These are phyloP conservation scores for Apostichopus japonicus DNA, from an alignment of 35 echinoderm and acorn worm genomes.

Conservation along the genomic window DNA sequence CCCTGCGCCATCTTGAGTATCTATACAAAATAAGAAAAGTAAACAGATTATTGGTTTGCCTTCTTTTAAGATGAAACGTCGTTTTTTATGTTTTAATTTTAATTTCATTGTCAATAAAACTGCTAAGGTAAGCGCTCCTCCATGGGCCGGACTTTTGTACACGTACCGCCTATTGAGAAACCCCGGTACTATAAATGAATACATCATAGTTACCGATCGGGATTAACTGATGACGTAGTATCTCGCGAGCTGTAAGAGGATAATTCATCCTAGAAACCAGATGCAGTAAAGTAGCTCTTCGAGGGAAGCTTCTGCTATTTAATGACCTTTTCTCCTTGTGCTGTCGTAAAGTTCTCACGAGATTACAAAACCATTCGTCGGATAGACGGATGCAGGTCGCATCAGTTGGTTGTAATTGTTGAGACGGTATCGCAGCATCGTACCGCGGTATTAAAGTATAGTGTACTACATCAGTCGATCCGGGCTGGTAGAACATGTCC, in stretches of 20 bases:
- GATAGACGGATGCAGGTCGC: neutral
- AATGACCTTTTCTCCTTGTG: neutral
- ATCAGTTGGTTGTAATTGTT: neutral
- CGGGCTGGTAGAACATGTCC: neutral
- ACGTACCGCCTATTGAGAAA: too few relatives aligned
- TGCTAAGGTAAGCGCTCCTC: too few relatives aligned
- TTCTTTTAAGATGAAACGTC: too few relatives aligned
- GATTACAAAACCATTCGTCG: slow-evolving; percentile 8
- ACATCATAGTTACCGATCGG: neutral
- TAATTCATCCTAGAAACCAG: slow-evolving; percentile 11
- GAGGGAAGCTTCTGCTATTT: neutral
- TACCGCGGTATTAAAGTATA: neutral
- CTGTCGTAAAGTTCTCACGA: neutral
- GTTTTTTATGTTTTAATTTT: too few relatives aligned
- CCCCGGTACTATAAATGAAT: too few relatives aligned
- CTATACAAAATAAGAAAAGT: neutral
- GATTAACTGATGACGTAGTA: neutral
- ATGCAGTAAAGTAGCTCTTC: neutral
- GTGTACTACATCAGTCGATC: neutral
- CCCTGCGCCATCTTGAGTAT: neutral
- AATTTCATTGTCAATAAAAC: too few relatives aligned
- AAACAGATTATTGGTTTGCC: too few relatives aligned
- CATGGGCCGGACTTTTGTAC: too few relatives aligned
- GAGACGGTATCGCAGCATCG: neutral
- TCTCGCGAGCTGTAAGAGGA: slow-evolving; percentile 14